Evolutionary conservation across 2,888 invertebrate species (phyloP), one percentile per base, ranked within the genome.

Genomic region (Melinaea menophilus): DNA sequence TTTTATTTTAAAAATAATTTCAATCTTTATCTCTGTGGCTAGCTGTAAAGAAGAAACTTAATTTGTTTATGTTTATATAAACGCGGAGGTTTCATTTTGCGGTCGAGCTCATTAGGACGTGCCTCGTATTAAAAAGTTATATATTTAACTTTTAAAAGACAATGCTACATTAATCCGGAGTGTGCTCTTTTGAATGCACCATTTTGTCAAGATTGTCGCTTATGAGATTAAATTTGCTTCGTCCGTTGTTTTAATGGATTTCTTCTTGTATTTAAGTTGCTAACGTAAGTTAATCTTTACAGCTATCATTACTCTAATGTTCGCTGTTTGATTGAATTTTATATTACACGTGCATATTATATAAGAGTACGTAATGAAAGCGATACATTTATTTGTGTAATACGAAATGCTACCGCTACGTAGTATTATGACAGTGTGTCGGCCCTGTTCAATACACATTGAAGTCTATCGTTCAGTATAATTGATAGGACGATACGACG

Each of bases 191-290:
- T 84, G 82, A 83, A 82, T 81, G 81, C 71, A 77, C 81, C 78
- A 79, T 82, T 84, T 51, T 80, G 84, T 79, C 81, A 79, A 79
- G 78, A 76, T 77, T 79, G 79, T 80, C 79, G 85, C 22, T 88
- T 88, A 88, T 88, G 86, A 86, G 86, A 88, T 88, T 86, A 88
- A 83, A 83, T 82, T 84, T 82, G 83, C 87, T 88, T 87, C 87
- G 87, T 85, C 84, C 81, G 79, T 69, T 75, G 77, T 78, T 79
- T 79, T 76, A 73, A 76, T 76, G 76, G 79, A 75, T 77, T 80
- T 77, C 79, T 77, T 74, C 72, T 75, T 74, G 80, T 51, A 51
- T 51, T 51, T 31, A 31, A 51, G 51, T 51, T 51, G 4, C 2
- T 31, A 31, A 37, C 37, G 37, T 37, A 41, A 41, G 3, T 31